A percentile compares a stretch with the other conserved stretches of the same genome.
These are phyloP conservation scores for Drosophila nigricruria DNA, from an alignment of 2,888 invertebrate genomes.

Conservation along the genomic window DNA sequence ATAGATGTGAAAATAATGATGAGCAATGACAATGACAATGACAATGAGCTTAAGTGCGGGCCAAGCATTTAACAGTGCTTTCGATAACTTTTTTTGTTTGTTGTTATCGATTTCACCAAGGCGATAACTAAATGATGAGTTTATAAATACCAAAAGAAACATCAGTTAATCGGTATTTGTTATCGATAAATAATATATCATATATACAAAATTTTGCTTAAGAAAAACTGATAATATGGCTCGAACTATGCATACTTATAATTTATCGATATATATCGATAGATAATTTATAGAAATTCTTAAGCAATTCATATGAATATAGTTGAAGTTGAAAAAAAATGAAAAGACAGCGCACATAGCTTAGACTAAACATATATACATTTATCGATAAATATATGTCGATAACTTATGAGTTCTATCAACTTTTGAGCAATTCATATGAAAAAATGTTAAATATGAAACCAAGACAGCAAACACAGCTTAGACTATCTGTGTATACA, in stretches of 20 bases:
- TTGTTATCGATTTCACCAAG: slow-evolving; percentile 2
- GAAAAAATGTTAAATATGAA: fast-evolving
- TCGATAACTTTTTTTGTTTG: not conserved
- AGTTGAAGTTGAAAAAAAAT: not conserved
- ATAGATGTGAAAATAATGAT: slow-evolving; percentile 66
- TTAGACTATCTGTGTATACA: too few species aligned
- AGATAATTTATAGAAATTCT: not conserved
- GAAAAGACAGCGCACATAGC: not conserved
- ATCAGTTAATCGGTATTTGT: not conserved
- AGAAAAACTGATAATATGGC: not conserved
- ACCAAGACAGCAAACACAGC: not conserved
- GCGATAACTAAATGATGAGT: not conserved
- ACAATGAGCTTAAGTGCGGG: slow-evolving; percentile 1
- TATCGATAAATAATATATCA: not conserved
- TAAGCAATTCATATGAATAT: not conserved
- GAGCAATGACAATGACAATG: slow-evolving; percentile 42
- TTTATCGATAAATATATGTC: not conserved
- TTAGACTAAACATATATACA: not conserved
- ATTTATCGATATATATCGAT: not conserved
- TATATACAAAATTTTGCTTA: not conserved
- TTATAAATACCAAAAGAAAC: not conserved
- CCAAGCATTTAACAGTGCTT: slow-evolving; percentile 10
- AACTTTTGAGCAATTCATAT: not conserved
- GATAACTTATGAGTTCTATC: not conserved
- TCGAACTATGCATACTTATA: too few species aligned